Evolutionary conservation across 2,113 vertebrate species (phyloP), one percentile per base, ranked within the genome.

Genomic region (Arenaria interpres): DNA sequence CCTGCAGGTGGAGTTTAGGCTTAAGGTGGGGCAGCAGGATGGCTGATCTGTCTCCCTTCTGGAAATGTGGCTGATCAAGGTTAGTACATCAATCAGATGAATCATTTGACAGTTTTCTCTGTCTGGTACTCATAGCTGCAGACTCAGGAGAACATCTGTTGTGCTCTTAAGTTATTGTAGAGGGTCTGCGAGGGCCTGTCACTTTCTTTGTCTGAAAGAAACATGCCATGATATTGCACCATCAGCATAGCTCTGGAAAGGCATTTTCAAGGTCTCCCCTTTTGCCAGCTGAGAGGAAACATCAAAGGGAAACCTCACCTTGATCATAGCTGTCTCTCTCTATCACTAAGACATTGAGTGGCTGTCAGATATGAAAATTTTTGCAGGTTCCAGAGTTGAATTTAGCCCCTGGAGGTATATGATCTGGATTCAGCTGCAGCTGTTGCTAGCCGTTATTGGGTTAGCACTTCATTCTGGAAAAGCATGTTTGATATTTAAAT

Each of bases 161-260:
- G 72, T 88, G 41, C 68, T 90, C 43, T 18, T 35, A 78, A 94
- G 82, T 91, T 88, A 25, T 88, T 71, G 62, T 12, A 39, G 56
- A 64, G 25, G 17, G 7, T 75, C 41, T 69, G 35, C 2, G 10
- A 72, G 53, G 71, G 64, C 91, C 77, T n/a, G 85, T 67, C 67
- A 63, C 88, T 97, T 91, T 93, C 98, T 98, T 98, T 98, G 98
- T 98, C 95, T 98, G 92, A 30, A 68, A 57, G 82, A 92, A 89
- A 64, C 1, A 4, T 94, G 83, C 66, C 64, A 12, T 85, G 94
- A 86, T 89, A 62, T 80, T 94, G 96, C 96, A 80, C 79, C 45
- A 57, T 95, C 92, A 86, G 93, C 78, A 15, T 41, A 12, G 53
- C 76, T 91, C 71, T 71, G 62, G 76, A 50, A 71, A 93, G 82